Conservation (phyloP, 2,888 invertebrate species). For the Xylota sylvarum region DNA sequence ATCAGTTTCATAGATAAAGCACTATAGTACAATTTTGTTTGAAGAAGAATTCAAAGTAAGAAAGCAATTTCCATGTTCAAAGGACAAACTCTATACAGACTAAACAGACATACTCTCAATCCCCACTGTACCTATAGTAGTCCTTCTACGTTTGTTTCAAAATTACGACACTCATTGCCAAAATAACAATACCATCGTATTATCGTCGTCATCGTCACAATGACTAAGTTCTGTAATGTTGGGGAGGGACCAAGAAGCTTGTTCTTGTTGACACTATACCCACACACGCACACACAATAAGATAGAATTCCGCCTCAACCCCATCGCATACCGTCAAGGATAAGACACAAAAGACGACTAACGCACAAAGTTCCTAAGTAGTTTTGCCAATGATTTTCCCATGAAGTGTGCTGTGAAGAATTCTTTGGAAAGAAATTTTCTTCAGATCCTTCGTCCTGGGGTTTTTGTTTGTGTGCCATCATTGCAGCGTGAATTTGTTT, state of each 20-base stretch:
- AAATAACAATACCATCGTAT: slow-evolving; percentile 37
- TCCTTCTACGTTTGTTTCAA: slow-evolving; percentile 1
- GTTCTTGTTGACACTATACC: slow-evolving; percentile 12
- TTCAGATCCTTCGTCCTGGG: not conserved
- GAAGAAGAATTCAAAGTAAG: too few relatives aligned
- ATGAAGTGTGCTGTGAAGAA: slow-evolving; percentile 36
- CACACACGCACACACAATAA: not conserved
- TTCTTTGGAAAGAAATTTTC: slow-evolving; percentile 16
- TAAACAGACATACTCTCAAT: not conserved
- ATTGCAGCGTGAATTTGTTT: slow-evolving; percentile 43
- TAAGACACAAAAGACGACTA: slow-evolving; percentile 20
- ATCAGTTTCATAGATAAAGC: too few relatives aligned
- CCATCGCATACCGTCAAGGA: not conserved
- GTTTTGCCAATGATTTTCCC: slow-evolving; percentile 26
- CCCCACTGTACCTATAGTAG: not conserved
- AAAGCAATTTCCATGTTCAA: too few relatives aligned
- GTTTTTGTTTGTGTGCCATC: slow-evolving; percentile 43
- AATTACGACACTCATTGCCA: slow-evolving; percentile 29
- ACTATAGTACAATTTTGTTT: too few relatives aligned
- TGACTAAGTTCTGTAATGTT: slow-evolving; percentile 18
- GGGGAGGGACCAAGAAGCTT: not conserved
- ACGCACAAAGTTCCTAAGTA: slow-evolving; percentile 35
- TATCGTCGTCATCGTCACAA: slow-evolving; percentile 25
- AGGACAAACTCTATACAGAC: too few relatives aligned
- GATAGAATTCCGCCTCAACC: not conserved